Conservation (phyloP, 1,140 invertebrate species). For the Apocrypta bakeri region DNA sequence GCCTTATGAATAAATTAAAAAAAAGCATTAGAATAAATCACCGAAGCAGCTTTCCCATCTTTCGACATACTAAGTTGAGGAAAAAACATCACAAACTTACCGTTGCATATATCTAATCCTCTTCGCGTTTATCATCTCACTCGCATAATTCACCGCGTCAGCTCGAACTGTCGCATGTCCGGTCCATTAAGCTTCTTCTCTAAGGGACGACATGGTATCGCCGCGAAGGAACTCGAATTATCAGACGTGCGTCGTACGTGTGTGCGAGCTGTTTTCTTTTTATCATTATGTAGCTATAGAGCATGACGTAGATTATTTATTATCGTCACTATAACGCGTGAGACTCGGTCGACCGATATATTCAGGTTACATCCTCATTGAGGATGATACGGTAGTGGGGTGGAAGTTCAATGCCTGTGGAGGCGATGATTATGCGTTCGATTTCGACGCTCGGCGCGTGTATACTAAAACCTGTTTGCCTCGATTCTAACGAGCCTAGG, state of each 20-base stretch:
- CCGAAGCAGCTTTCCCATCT: background rate
- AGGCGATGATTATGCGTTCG: constrained; percentile 42
- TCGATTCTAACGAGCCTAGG: background rate
- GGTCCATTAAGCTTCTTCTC: constrained; percentile 27
- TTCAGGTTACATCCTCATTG: constrained; percentile 7
- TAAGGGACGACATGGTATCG: constrained; percentile 26
- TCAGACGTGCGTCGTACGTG: background rate
- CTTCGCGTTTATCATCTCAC: constrained; percentile 35
- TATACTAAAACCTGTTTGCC: background rate
- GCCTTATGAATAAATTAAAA: background rate
- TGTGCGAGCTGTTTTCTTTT: background rate
- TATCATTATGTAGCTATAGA: background rate
- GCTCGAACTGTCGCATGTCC: constrained; percentile 34
- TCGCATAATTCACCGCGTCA: constrained; percentile 35
- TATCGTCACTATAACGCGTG: background rate
- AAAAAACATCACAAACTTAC: background rate
- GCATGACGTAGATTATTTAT: background rate
- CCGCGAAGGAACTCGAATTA: constrained; percentile 7
- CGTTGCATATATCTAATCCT: constrained; percentile 21
- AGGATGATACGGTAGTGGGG: constrained; percentile 5
- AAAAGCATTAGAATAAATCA: background rate
- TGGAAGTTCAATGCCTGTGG: constrained; percentile 16
- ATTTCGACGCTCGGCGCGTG: background rate
- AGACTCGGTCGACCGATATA: constrained; percentile 16
- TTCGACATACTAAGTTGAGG: background rate